Percentiles rank a stretch among this genome's conserved stretches.
Conservation (phyloP, 2,113 vertebrate species). For the Charina bottae region DNA sequence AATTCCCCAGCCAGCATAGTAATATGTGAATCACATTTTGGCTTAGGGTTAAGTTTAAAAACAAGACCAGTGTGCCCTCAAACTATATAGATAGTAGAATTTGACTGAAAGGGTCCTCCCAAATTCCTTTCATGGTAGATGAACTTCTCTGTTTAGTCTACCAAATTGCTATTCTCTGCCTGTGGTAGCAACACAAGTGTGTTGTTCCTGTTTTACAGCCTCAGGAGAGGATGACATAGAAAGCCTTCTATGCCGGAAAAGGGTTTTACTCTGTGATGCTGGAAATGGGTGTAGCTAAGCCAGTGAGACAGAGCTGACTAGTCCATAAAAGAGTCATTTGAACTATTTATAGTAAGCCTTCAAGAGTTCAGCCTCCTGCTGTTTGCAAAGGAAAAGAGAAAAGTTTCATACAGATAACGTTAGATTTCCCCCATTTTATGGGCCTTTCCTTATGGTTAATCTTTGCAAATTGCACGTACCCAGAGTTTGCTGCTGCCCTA, state of each 20-base stretch:
- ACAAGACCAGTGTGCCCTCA: background rate
- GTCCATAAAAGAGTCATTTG: background rate
- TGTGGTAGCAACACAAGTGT: background rate
- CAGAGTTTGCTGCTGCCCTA: background rate
- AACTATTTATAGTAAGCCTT: slow-evolving; percentile 29
- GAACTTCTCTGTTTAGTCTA: background rate
- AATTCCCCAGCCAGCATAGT: no score
- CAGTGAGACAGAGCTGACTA: background rate
- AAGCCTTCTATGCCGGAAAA: background rate
- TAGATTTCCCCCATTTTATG: background rate
- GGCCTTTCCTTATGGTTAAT: background rate
- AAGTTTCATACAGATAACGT: background rate
- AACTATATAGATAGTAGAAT: background rate
- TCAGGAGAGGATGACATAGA: background rate
- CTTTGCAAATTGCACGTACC: background rate
- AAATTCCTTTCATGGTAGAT: background rate
- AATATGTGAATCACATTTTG: no score
- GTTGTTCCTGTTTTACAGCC: background rate
- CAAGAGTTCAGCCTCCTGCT: background rate
- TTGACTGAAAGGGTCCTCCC: background rate
- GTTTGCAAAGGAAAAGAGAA: background rate
- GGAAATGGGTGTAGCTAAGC: background rate
- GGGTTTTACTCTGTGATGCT: background rate
- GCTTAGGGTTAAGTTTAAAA: background rate
- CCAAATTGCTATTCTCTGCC: background rate